A percentile compares a stretch with the other conserved stretches of the same genome.
Evolutionary conservation across 2,797 vertebrate genomes (phyloP).

Genomic region (Petrocephalus schoutedeni): DNA sequence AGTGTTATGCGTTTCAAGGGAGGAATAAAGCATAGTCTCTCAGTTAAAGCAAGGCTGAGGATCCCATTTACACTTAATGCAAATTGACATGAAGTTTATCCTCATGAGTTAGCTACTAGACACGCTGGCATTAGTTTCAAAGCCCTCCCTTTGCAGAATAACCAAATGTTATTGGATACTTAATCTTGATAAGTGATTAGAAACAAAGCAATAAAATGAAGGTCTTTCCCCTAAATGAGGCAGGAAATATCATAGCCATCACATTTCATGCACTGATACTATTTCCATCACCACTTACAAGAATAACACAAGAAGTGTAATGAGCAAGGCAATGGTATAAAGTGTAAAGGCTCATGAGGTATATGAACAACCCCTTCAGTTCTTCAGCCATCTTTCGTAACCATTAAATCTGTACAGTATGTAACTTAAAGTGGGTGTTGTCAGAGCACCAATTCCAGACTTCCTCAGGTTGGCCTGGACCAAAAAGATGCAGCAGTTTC

Average conservation of each 20-base stretch:
- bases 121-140: conserved; percentile 19
- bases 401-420: conserved; percentile 24
- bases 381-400: conserved; percentile 28
- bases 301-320: conserved; percentile 25
- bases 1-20: conserved; percentile 16
- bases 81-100: conserved; percentile 26
- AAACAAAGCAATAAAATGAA: conserved; percentile 6
- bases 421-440: conserved; percentile 1
- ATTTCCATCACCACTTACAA: conserved; percentile 32
- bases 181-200: not conserved
- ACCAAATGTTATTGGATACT: not conserved
- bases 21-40: conserved; percentile 24
- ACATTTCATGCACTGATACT: conserved; percentile 41
- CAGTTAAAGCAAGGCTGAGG: conserved; percentile 24
- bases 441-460: conserved; percentile 5
- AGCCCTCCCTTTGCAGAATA: conserved; percentile 1
- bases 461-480: not conserved
- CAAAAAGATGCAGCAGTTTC: conserved; percentile 6
- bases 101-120: conserved; percentile 21
- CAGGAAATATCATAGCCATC: conserved; percentile 51
- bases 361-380: conserved; percentile 55
- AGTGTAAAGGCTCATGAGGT: conserved; percentile 51
- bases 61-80: conserved; percentile 32
- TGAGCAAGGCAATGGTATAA: conserved; percentile 37
- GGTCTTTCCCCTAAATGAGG: conserved; percentile 46